Evolutionary conservation across 1,140 invertebrate species (phyloP).

Genomic region (Pentalonia nigronervosa): DNA sequence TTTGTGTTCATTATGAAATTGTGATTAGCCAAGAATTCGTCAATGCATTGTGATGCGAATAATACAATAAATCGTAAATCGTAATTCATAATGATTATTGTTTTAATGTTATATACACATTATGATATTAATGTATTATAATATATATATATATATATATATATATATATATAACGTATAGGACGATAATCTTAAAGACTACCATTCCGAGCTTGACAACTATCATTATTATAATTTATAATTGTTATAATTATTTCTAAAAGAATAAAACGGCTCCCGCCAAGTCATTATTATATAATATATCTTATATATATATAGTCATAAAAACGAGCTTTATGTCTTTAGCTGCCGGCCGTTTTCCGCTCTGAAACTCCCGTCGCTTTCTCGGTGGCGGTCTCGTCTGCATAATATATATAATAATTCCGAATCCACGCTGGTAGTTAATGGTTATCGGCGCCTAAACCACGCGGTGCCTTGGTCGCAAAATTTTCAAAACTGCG

Average conservation of each 20-base stretch:
- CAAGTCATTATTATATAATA: neutral
- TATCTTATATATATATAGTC: neutral
- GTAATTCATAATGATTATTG: neutral
- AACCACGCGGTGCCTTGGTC: neutral
- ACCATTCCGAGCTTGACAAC: neutral
- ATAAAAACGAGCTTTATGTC: constrained; percentile 12
- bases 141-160: too few species aligned
- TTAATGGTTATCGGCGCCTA: neutral
- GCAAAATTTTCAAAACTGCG: neutral
- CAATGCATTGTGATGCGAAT: too few species aligned
- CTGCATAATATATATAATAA: neutral
- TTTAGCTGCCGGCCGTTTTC: neutral
- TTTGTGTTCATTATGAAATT: neutral
- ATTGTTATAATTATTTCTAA: neutral
- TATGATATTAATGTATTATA: neutral
- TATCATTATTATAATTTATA: neutral
- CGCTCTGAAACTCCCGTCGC: neutral
- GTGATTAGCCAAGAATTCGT: neutral
- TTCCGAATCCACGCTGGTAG: neutral
- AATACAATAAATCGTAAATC: neutral
- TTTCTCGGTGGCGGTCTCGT: neutral
- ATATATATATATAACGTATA: too few species aligned
- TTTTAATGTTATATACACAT: neutral
- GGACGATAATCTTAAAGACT: neutral
- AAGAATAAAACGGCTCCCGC: neutral